Conservation (phyloP, 1,140 invertebrate genomes). For the Drosophila santomea region DNA sequence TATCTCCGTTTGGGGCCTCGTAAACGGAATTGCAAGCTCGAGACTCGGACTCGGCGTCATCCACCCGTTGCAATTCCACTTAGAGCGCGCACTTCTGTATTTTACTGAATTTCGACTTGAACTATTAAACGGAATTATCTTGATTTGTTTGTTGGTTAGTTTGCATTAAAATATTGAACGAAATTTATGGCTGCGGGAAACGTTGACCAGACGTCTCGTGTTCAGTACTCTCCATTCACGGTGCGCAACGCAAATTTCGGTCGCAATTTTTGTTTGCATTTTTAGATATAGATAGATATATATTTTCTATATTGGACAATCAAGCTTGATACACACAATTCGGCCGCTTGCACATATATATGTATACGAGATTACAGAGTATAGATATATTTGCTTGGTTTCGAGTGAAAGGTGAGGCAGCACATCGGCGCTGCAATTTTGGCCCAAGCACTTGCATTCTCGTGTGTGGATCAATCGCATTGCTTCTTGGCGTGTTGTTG, state of each 20-base stretch:
- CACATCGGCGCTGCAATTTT: conserved; percentile 45
- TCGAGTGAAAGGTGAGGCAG: conserved; percentile 32
- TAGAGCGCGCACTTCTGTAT: conserved; percentile 32
- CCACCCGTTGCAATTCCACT: conserved; percentile 66
- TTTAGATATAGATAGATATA: conserved; percentile 24
- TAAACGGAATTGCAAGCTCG: conserved; percentile 69
- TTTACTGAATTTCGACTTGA: conserved; percentile 27
- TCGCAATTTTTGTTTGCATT: conserved; percentile 66
- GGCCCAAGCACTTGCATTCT: conserved; percentile 40
- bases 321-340: conserved; percentile 83
- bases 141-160: conserved; percentile 46
- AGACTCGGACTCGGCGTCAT: conserved; percentile 9
- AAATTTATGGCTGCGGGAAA: conserved; percentile 59
- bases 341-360: conserved; percentile 62
- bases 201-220: conserved; percentile 19
- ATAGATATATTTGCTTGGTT: conserved; percentile 44
- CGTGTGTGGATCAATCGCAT: conserved; percentile 79
- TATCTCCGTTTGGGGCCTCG: conserved; percentile 16
- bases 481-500: conserved; percentile 64
- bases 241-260: conserved; percentile 76
- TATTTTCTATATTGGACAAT: conserved; percentile 46
- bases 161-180: conserved; percentile 67
- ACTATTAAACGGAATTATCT: conserved; percentile 56
- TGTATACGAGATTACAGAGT: conserved; percentile 34
- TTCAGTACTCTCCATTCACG: conserved; percentile 46